phyloP scores from a whole-genome alignment of 2,888 invertebrate genomes.

The Brachynemurus nebulosus region DNA sequence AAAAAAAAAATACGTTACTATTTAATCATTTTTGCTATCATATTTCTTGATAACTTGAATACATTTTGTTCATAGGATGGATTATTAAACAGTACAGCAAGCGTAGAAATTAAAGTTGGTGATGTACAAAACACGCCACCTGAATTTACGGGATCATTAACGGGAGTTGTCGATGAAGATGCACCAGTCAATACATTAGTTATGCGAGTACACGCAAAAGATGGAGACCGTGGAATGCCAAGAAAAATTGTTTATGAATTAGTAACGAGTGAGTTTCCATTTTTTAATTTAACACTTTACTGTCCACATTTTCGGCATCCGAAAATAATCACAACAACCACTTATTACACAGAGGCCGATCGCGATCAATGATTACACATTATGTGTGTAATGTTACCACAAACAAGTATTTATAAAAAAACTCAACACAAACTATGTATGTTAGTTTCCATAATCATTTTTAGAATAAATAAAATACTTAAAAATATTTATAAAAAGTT shows the following conservation, averaged over 20 bases:
- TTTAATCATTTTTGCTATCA: background rate
- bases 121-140: constrained; percentile 84
- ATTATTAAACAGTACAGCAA: constrained; percentile 52
- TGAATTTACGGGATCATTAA: constrained; percentile 64
- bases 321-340: too few species aligned
- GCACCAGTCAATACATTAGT: constrained; percentile 71
- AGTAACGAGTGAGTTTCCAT: constrained; percentile 51
- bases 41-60: background rate
- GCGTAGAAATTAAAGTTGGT: constrained; percentile 62
- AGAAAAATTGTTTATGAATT: constrained; percentile 65
- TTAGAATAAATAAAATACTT: too few species aligned
- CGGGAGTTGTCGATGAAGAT: constrained; percentile 67
- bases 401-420: too few species aligned
- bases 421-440: too few species aligned
- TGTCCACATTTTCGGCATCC: too few species aligned
- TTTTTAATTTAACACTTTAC: too few species aligned
- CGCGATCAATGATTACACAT: too few species aligned
- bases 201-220: constrained; percentile 64
- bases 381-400: too few species aligned
- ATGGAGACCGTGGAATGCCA: constrained; percentile 74
- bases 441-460: constrained; percentile 3
- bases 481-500: constrained; percentile 8
- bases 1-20: background rate
- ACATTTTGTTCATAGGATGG: constrained; percentile 51
- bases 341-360: too few species aligned